phyloP scores from a whole-genome alignment of 2,113 vertebrate species.

The Odontophorus gujanensis region DNA sequence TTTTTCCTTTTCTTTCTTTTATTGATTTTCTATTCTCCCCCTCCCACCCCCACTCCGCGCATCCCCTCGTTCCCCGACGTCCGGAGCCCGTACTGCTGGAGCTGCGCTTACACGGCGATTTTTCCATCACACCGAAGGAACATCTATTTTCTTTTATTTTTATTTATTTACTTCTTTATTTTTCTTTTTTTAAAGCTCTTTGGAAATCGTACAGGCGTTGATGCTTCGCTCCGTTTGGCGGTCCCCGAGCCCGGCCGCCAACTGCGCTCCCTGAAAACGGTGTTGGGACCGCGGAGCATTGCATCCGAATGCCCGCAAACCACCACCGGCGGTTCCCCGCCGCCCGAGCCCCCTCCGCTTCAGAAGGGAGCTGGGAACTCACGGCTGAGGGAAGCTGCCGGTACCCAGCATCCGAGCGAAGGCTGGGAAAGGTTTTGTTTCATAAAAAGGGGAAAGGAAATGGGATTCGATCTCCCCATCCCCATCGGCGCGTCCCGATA shows the following conservation, averaged over 20 bases:
- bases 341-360: too few species aligned
- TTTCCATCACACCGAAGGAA: slow-evolving; percentile 12
- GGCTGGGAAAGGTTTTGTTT: neutral
- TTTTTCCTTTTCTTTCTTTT: too few species aligned
- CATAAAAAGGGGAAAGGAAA: neutral
- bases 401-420: neutral
- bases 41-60: neutral
- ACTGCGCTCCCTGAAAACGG: slow-evolving; percentile 46
- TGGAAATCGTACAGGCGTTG: neutral
- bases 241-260: slow-evolving; percentile 4
- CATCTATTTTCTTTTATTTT: neutral
- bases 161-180: neutral
- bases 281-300: neutral
- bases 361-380: too few species aligned
- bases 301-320: neutral
- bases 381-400: neutral
- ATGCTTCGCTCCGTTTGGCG: neutral
- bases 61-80: neutral
- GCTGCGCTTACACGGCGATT: neutral
- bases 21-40: neutral
- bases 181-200: neutral
- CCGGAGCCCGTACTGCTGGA: neutral
- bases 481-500: neutral
- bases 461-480: neutral
- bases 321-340: neutral